Percentiles rank a stretch among this genome's conserved stretches.
phyloP scores from a whole-genome alignment of 2,797 vertebrate species.

The Emys orbicularis region DNA sequence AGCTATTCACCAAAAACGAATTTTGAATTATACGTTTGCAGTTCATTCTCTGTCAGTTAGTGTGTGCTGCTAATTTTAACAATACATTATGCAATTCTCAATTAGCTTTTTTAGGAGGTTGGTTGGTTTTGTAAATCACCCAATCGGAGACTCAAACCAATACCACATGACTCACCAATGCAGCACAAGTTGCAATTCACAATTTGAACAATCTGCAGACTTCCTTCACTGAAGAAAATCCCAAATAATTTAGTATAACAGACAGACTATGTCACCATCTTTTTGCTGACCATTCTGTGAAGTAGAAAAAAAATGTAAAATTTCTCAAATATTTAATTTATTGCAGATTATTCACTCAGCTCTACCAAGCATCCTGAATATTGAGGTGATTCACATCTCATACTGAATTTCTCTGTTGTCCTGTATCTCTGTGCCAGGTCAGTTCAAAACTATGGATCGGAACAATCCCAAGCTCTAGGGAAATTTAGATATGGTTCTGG shows the following conservation, averaged over 20 bases:
- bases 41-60: neutral
- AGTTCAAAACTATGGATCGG: neutral
- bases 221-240: neutral
- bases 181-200: neutral
- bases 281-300: neutral
- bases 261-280: neutral
- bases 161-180: neutral
- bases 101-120: neutral
- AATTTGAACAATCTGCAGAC: neutral
- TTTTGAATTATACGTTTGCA: neutral
- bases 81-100: neutral
- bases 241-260: neutral
- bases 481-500: neutral
- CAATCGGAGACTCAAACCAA: neutral
- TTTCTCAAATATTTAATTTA: neutral
- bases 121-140: neutral
- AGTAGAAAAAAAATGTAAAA: neutral
- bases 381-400: neutral
- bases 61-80: neutral
- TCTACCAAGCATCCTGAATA: neutral
- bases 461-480: neutral
- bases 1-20: neutral
- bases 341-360: neutral
- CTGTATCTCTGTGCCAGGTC: neutral
- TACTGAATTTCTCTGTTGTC: neutral